Percentiles rank a stretch among this genome's conserved stretches.
These are phyloP conservation scores for Pteronura brasiliensis DNA, from an alignment of 2,113 vertebrate species.

Conservation along the genomic window DNA sequence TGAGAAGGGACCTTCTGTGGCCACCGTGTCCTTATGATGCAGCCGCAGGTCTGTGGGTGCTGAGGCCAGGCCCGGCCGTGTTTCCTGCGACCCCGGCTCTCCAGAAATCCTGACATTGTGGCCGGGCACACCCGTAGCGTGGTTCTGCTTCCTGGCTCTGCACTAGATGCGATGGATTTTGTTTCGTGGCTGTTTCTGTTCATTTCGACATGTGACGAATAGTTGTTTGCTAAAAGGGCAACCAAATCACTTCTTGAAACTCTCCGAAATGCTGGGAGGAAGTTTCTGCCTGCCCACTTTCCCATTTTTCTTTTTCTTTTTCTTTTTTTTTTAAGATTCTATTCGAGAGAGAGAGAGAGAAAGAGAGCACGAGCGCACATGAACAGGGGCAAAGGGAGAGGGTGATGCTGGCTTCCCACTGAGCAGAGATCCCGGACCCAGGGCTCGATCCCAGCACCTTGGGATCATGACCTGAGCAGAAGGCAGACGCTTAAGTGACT, in stretches of 20 bases:
- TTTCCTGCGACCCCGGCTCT: neutral
- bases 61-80: neutral
- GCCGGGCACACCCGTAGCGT: no score
- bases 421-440: no score
- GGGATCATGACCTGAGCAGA: neutral
- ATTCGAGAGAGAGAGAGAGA: no score
- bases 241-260: neutral
- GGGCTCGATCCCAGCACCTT: neutral
- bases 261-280: neutral
- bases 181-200: neutral
- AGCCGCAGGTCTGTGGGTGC: neutral
- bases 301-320: neutral
- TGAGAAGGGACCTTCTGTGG: neutral
- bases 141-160: neutral
- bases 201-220: neutral
- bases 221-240: neutral
- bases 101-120: neutral
- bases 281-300: neutral
- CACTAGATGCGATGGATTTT: neutral
- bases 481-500: no score
- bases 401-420: neutral
- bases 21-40: rapidly evolving
- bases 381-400: neutral
- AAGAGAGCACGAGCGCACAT: no score
- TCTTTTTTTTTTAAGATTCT: neutral